Evolutionary conservation across 2,888 invertebrate genomes (phyloP).

Genomic region (Leptopilina syphax): DNA sequence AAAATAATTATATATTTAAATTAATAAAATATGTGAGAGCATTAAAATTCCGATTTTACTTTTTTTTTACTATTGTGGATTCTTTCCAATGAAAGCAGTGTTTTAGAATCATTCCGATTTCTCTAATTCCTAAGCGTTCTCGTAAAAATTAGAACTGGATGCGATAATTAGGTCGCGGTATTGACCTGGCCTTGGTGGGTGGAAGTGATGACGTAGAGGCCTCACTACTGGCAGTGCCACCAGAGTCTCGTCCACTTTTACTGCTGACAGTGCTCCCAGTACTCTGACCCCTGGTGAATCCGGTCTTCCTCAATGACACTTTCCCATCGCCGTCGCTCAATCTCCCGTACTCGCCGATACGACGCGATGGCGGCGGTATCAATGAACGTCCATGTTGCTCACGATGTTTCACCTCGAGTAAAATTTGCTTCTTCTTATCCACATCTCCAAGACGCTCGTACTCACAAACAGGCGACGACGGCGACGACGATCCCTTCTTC

Average conservation of each 20-base stretch:
- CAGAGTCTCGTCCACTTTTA: slow-evolving; percentile 78
- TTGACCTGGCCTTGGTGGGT: slow-evolving; percentile 82
- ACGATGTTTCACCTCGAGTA: slow-evolving; percentile 72
- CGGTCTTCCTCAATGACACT: slow-evolving; percentile 68
- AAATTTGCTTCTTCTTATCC: slow-evolving; percentile 75
- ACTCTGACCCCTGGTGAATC: slow-evolving; percentile 69
- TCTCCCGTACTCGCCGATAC: slow-evolving; percentile 80
- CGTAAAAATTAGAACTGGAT: slow-evolving; percentile 83
- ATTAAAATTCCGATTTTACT: too few relatives aligned
- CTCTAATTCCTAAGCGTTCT: slow-evolving; percentile 12
- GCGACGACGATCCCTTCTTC: slow-evolving; percentile 55
- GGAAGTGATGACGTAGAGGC: slow-evolving; percentile 81
- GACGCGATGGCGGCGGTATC: slow-evolving; percentile 78
- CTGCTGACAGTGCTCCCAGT: slow-evolving; percentile 74
- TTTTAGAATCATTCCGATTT: neutral
- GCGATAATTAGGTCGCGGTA: slow-evolving; percentile 83
- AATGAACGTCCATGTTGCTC: slow-evolving; percentile 78
- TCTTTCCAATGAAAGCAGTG: neutral
- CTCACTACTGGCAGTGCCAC: slow-evolving; percentile 79
- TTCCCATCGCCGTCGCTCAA: slow-evolving; percentile 78
- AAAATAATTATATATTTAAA: too few relatives aligned
- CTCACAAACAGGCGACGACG: slow-evolving; percentile 70
- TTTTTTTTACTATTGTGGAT: too few relatives aligned
- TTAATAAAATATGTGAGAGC: too few relatives aligned
- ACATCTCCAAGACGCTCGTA: slow-evolving; percentile 82